phyloP scores from a whole-genome alignment of 2,888 invertebrate species.

The Troilus luridus region DNA sequence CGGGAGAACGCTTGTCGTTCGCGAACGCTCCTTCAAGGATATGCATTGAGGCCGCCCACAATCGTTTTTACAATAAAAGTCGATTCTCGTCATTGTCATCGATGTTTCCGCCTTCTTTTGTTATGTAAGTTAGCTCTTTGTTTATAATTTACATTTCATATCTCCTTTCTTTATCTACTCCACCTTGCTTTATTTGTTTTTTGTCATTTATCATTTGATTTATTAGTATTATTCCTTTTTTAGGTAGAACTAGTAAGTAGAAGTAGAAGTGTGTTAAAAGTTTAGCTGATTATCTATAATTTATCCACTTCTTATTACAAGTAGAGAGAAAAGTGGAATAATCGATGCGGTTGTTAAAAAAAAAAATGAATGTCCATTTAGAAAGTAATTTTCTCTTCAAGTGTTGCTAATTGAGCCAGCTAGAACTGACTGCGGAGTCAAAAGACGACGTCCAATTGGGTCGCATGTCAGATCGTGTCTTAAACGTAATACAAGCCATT shows the following conservation, averaged over 20 bases:
- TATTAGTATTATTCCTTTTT: background rate
- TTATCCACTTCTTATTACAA: background rate
- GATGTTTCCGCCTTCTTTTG: background rate
- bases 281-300: no score
- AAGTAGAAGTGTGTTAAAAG: no score
- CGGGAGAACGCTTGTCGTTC: background rate
- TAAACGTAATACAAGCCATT: background rate
- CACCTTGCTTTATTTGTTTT: background rate
- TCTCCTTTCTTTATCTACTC: background rate
- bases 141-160: background rate
- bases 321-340: background rate
- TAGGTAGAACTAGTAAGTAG: no score
- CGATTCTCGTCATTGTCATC: background rate
- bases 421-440: background rate
- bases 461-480: background rate
- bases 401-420: background rate
- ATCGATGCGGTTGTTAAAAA: background rate
- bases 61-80: constrained; percentile 7
- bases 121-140: constrained; percentile 8
- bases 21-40: background rate
- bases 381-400: background rate
- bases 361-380: background rate
- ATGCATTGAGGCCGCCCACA: constrained; percentile 13
- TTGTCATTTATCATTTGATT: background rate
- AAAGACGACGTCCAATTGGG: background rate